Conservation (phyloP, 2,888 invertebrate genomes). For the Colostygia pectinataria region DNA sequence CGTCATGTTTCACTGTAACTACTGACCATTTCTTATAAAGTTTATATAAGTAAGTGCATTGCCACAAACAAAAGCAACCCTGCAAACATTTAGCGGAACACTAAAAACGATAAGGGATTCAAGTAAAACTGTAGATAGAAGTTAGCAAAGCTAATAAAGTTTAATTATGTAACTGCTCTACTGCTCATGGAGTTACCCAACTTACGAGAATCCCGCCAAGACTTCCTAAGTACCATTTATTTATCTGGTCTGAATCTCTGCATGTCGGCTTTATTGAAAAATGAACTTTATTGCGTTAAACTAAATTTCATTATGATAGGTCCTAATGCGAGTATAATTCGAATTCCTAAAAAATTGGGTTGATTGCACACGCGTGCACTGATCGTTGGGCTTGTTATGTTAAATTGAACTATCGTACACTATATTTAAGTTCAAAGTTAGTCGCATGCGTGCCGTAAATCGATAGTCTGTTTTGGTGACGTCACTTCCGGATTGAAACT, state of each 20-base stretch:
- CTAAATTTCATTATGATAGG: no score
- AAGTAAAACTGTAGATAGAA: constrained; percentile 14
- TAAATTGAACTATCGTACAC: no score
- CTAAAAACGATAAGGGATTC: constrained; percentile 20
- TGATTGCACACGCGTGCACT: no score
- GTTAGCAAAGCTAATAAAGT: constrained; percentile 19
- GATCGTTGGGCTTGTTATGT: no score
- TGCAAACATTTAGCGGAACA: constrained; percentile 11
- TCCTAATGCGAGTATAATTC: background rate
- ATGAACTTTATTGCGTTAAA: background rate
- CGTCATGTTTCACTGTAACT: no score
- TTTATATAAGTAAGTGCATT: background rate
- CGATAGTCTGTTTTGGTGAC: background rate
- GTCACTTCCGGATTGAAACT: background rate
- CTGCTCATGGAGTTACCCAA: constrained; percentile 16
- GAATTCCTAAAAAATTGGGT: no score
- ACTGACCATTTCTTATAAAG: background rate
- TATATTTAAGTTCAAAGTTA: background rate
- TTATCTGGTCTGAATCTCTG: background rate
- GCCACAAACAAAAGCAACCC: constrained; percentile 1
- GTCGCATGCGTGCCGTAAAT: background rate
- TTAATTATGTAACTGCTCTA: constrained; percentile 17
- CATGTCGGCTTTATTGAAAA: background rate
- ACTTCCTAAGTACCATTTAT: constrained; percentile 9
- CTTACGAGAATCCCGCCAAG: constrained; percentile 12